Percentiles rank a stretch among this genome's conserved stretches.
phyloP scores from a whole-genome alignment of 2,888 invertebrate species.

The Netelia virgata region DNA sequence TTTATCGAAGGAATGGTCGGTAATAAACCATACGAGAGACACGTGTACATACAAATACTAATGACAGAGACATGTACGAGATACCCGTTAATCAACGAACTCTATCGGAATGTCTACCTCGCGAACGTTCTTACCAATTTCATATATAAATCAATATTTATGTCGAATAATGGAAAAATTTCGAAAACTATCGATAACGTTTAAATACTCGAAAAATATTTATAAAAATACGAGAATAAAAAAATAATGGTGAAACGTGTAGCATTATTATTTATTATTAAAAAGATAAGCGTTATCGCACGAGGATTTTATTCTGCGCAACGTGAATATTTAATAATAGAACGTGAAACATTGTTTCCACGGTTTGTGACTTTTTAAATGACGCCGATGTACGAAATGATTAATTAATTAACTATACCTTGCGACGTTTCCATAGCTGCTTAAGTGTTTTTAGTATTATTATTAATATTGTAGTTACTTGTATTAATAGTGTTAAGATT shows the following conservation, averaged over 20 bases:
- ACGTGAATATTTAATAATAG: not conserved
- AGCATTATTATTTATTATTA: not conserved
- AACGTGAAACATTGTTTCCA: not conserved
- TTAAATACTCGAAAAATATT: not conserved
- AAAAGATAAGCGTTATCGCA: not conserved
- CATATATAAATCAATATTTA: not conserved
- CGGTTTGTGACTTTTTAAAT: not conserved
- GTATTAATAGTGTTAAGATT: not conserved
- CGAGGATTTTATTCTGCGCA: not conserved
- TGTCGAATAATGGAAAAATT: slow-evolving; percentile 3
- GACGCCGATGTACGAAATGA: not conserved
- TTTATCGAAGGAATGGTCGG: slow-evolving; percentile 5
- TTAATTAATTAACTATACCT: slow-evolving; percentile 35
- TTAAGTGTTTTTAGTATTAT: not conserved
- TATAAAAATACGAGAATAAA: not conserved
- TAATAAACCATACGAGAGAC: not conserved
- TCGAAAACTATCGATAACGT: not conserved
- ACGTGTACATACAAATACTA: not conserved
- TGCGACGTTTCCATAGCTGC: slow-evolving; percentile 48
- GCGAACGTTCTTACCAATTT: not conserved
- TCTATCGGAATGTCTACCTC: not conserved
- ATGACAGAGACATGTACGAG: not conserved
- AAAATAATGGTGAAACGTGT: not conserved
- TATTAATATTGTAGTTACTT: not conserved
- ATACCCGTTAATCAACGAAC: slow-evolving; percentile 2